A percentile compares a stretch with the other conserved stretches of the same genome.
These are phyloP conservation scores for Cerastis leucographa DNA, from an alignment of 2,888 invertebrate genomes.

Conservation along the genomic window DNA sequence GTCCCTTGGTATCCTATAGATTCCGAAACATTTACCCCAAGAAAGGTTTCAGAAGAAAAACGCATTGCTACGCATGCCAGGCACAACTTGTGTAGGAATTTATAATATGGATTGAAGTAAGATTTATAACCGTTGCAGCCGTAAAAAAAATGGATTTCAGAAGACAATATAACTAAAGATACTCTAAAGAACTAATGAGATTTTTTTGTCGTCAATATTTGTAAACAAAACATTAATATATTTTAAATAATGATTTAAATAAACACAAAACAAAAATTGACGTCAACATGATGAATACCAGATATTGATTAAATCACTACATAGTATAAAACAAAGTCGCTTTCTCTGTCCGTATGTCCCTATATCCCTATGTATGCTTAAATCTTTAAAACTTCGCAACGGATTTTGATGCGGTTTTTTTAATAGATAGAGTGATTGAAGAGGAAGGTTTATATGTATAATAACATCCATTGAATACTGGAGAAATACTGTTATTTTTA, in stretches of 20 bases:
- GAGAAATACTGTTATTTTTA: too few species aligned
- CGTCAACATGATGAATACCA: neutral
- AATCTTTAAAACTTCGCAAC: too few species aligned
- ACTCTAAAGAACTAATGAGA: neutral
- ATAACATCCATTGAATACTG: too few species aligned
- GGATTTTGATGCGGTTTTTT: too few species aligned
- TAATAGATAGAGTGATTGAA: too few species aligned
- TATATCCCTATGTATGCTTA: too few species aligned
- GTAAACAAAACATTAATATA: neutral
- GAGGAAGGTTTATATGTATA: too few species aligned
- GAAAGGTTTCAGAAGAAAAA: neutral
- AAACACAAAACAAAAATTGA: neutral
- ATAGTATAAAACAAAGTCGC: too few species aligned
- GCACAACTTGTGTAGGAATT: neutral
- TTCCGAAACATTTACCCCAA: neutral
- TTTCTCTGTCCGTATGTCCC: too few species aligned
- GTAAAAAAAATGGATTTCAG: neutral
- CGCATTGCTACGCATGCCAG: neutral
- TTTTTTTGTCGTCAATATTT: neutral
- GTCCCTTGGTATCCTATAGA: neutral
- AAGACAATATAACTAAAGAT: neutral
- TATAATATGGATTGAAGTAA: neutral
- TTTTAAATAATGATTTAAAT: neutral
- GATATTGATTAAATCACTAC: neutral
- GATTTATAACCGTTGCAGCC: neutral